Evolutionary conservation across 2,797 vertebrate species (phyloP), one percentile per base, ranked within the genome.

Genomic region (Notolepis coatsorum): DNA sequence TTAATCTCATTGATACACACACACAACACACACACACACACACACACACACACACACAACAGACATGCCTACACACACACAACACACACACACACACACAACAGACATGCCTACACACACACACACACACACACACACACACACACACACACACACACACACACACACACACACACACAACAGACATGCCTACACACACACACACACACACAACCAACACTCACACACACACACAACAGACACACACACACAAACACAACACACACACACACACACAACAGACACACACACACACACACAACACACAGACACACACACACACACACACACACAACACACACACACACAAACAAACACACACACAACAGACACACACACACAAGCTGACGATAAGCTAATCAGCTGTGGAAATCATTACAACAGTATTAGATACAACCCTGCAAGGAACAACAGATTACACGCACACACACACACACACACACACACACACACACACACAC

Each of bases 291-390:
- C 50, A 1, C 47, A 35, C 43, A 15, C 23, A 6, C 3, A 43
- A 7, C 9, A 17, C 28, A 42, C 7, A 53, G 67, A 71, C 68
- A 76, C 70, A 10, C 74, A 65, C 69, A 25, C 41, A 61, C 62
- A 37, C 59, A 42, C 38, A 41, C 39, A 42, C 39, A 12, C 37
- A 13, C 13, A n/a, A 6, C 30, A 33, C 30, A 33, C 30, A 33
- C 66, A 45, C 57, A 46, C 50, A 56, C 49, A 18, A 9, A 25
- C 9, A 13, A 35, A 10, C 13, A 10, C 33, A 9, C 33, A 10
- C 7, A 35, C 10, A 13, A 13, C 12, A 33, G 7, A 33, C 31
- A 33, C 31, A 33, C 31, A 33, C 31, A 33, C 31, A 33, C 31
- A 33, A n/a, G 10, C 23, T 7, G 24, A 35, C 49, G 21, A 21